These are phyloP conservation scores for Trichopria drosophilae DNA, from an alignment of 2,888 invertebrate genomes.

Conservation along the genomic window DNA sequence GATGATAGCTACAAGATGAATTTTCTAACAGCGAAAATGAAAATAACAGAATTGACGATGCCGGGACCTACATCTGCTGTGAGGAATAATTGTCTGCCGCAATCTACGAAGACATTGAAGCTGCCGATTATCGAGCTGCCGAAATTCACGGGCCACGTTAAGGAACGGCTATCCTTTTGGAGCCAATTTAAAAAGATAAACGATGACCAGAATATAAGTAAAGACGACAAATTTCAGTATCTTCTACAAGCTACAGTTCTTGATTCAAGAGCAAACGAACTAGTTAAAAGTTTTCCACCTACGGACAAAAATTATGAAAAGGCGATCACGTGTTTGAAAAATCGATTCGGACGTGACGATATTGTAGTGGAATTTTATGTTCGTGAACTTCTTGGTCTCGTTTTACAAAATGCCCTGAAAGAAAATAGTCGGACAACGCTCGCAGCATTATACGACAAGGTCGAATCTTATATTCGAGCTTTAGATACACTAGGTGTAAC, in stretches of 20 bases:
- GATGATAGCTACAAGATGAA: not conserved
- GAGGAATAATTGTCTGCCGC: no score
- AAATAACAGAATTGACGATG: not conserved
- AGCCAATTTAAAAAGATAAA: not conserved
- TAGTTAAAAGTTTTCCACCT: not conserved
- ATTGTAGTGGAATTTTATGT: slow-evolving; percentile 42
- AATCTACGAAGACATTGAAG: no score
- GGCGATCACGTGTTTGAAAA: not conserved
- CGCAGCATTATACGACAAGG: slow-evolving; percentile 36
- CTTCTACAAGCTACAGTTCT: not conserved
- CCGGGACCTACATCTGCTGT: not conserved
- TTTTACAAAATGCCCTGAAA: slow-evolving; percentile 32
- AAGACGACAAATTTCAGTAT: no score
- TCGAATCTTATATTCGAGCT: slow-evolving; percentile 41
- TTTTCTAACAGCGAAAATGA: not conserved
- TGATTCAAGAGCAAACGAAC: not conserved
- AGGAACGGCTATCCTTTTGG: not conserved
- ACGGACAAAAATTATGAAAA: not conserved
- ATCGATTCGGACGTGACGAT: slow-evolving; percentile 34
- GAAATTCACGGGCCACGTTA: not conserved
- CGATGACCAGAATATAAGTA: not conserved
- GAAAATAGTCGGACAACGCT: slow-evolving; percentile 25
- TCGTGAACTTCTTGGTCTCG: slow-evolving; percentile 40
- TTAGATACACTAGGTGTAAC: no score
- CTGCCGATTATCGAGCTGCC: slow-evolving; percentile 2